Evolutionary conservation across 2,888 invertebrate genomes (phyloP).

Genomic region (Pegoplata infirma): DNA sequence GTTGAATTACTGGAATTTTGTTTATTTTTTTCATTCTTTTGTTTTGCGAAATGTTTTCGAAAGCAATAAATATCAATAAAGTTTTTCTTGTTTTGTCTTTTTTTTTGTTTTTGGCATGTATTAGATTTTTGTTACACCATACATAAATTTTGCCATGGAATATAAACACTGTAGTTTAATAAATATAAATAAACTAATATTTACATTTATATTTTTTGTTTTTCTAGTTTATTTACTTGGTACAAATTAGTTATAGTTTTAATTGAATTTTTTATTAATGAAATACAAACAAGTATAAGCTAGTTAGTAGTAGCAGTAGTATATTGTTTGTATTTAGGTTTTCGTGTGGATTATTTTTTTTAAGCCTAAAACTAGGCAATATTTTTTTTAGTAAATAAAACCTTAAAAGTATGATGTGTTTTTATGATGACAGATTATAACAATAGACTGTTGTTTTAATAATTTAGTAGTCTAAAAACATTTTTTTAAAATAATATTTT

Average conservation of each 20-base stretch:
- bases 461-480: too few species aligned
- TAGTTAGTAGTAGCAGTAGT: too few species aligned
- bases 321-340: background rate
- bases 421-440: conserved; percentile 9
- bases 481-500: too few species aligned
- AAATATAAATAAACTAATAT: too few species aligned
- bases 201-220: too few species aligned
- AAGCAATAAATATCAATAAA: conserved; percentile 60
- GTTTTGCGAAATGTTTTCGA: conserved; percentile 15
- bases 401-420: too few species aligned
- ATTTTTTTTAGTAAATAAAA: background rate
- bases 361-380: background rate
- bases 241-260: background rate
- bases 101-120: conserved; percentile 52
- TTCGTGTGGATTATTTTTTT: background rate
- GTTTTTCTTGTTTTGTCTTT: too few species aligned
- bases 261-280: background rate
- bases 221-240: background rate
- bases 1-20: conserved; percentile 33
- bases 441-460: too few species aligned
- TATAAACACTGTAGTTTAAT: background rate
- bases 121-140: conserved; percentile 41
- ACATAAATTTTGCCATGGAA: background rate
- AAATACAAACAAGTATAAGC: background rate
- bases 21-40: conserved; percentile 21